Percentiles rank a stretch among this genome's conserved stretches.
These are phyloP conservation scores for Dysmachus trigonus DNA, from an alignment of 2,888 invertebrate species.

Conservation along the genomic window DNA sequence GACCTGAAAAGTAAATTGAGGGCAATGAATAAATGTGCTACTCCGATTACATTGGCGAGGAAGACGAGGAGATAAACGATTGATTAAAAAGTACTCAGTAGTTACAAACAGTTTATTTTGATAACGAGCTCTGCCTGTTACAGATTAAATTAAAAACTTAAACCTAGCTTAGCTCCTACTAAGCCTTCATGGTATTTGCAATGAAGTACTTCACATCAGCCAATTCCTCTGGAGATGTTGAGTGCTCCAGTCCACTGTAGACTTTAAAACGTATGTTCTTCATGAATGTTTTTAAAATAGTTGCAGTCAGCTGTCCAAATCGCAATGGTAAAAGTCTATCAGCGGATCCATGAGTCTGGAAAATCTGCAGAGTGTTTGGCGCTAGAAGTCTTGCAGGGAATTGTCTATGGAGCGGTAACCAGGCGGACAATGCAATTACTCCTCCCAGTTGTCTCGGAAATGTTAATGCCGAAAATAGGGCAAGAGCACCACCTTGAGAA, in stretches of 20 bases:
- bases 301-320: neutral
- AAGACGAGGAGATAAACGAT: neutral
- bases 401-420: conserved; percentile 85
- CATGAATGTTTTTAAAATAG: neutral
- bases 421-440: conserved; percentile 85
- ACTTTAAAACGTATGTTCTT: neutral
- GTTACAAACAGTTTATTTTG: neutral
- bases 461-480: conserved; percentile 85
- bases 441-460: conserved; percentile 81
- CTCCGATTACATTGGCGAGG: neutral
- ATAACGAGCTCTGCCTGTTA: neutral
- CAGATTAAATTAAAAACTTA: neutral
- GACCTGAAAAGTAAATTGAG: conserved; percentile 54
- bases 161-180: neutral
- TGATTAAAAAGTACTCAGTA: neutral
- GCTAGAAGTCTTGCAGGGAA: conserved; percentile 72
- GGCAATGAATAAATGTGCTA: neutral
- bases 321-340: neutral
- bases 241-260: neutral
- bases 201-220: neutral
- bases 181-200: neutral
- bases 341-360: conserved; percentile 3
- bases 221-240: neutral
- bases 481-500: conserved; percentile 94
- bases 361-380: conserved; percentile 66